Conservation (phyloP, 2,888 invertebrate species). For the Sthenelais limicola region DNA sequence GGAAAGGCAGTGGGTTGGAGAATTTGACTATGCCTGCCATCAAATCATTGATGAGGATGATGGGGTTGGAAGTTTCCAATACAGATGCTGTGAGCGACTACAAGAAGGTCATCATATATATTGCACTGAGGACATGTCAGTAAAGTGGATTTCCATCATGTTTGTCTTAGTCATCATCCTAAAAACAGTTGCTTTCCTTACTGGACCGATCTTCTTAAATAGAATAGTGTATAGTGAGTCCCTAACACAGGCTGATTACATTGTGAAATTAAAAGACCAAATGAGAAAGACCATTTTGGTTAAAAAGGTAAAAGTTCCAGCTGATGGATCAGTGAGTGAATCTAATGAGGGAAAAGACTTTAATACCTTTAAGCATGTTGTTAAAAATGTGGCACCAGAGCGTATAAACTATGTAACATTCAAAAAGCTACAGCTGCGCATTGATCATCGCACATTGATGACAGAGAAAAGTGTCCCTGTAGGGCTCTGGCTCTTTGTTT, state of each 20-base stretch:
- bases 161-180: slow-evolving; percentile 61
- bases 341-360: slow-evolving; percentile 47
- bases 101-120: slow-evolving; percentile 48
- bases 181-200: slow-evolving; percentile 64
- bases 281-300: slow-evolving; percentile 51
- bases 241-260: slow-evolving; percentile 65
- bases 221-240: slow-evolving; percentile 62
- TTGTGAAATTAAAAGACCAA: slow-evolving; percentile 52
- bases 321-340: not conserved
- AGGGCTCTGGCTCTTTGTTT: slow-evolving; percentile 49
- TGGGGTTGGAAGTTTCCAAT: slow-evolving; percentile 58
- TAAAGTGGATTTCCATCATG: slow-evolving; percentile 62
- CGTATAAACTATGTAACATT: slow-evolving; percentile 49
- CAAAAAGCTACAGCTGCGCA: slow-evolving; percentile 48
- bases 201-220: slow-evolving; percentile 65
- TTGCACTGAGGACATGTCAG: slow-evolving; percentile 59
- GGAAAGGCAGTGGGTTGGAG: not conserved
- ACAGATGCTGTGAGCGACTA: slow-evolving; percentile 61
- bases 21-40: slow-evolving; percentile 56
- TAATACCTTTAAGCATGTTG: slow-evolving; percentile 48
- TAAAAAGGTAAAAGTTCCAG: slow-evolving; percentile 44
- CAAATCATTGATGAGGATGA: slow-evolving; percentile 57
- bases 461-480: slow-evolving; percentile 50
- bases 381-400: slow-evolving; percentile 51
- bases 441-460: slow-evolving; percentile 51